phyloP scores from a whole-genome alignment of 2,113 vertebrate species.

The Aegypius monachus region DNA sequence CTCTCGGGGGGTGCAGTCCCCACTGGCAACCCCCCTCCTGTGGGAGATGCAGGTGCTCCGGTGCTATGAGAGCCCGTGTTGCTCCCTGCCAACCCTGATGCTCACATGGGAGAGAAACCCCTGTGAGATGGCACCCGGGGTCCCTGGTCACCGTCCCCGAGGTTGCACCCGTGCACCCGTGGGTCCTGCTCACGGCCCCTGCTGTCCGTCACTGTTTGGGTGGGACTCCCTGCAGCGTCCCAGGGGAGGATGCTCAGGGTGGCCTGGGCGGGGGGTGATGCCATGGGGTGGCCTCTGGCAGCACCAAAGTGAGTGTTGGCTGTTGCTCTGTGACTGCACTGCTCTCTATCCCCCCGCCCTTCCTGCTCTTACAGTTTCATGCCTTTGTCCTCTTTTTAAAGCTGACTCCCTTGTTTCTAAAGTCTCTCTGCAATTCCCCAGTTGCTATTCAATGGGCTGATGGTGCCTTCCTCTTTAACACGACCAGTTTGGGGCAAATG shows the following conservation, averaged over 20 bases:
- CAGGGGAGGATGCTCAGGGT: not conserved
- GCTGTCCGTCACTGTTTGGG: not conserved
- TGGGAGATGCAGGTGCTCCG: not conserved
- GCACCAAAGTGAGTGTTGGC: not conserved
- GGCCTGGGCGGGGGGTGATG: not conserved
- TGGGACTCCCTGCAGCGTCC: not conserved
- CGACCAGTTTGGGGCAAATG: not conserved
- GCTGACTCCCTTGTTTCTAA: not conserved
- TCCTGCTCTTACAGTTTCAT: not conserved
- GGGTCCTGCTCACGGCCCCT: too few relatives aligned
- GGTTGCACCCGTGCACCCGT: not conserved
- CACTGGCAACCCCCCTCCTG: not conserved
- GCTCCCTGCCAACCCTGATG: not conserved
- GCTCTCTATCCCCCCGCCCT: not conserved
- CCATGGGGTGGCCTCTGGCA: not conserved
- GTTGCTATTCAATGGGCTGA: not conserved
- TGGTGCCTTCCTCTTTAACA: not conserved
- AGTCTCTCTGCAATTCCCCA: not conserved
- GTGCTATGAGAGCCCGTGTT: rapidly evolving
- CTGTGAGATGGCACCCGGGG: not conserved
- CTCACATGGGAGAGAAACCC: not conserved
- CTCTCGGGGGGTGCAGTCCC: too few relatives aligned
- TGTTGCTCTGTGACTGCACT: not conserved
- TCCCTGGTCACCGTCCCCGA: too few relatives aligned
- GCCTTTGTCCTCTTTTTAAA: not conserved